A percentile compares a stretch with the other conserved stretches of the same genome.
These are phyloP conservation scores for Polypedilum vanderplanki DNA, from an alignment of 1,140 invertebrate species.

Conservation along the genomic window DNA sequence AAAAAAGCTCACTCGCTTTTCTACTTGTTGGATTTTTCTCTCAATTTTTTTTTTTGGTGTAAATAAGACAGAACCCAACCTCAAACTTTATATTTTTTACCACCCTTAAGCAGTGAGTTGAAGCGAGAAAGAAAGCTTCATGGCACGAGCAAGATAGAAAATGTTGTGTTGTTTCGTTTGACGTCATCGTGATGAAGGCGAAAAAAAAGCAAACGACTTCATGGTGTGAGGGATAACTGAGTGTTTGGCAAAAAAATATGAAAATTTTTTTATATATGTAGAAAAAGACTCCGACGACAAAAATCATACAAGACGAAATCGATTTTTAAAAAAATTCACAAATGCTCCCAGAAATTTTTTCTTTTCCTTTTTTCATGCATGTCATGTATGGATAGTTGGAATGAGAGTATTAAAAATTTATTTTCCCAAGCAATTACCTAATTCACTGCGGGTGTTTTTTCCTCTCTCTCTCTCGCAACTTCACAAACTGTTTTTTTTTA, in stretches of 20 bases:
- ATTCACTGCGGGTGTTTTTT: too few relatives aligned
- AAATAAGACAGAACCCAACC: not conserved
- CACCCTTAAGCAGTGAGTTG: not conserved
- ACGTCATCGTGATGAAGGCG: not conserved
- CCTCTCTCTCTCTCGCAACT: too few relatives aligned
- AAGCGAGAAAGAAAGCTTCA: not conserved
- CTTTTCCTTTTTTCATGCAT: not conserved
- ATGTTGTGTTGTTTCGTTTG: slow-evolving; percentile 5
- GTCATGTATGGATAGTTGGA: not conserved
- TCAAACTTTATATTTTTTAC: not conserved
- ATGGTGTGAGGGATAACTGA: too few relatives aligned
- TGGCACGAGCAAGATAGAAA: not conserved
- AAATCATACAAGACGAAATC: not conserved
- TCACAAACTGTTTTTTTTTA: too few relatives aligned
- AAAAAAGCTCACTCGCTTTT: slow-evolving; percentile 1
- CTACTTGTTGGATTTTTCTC: slow-evolving; percentile 15
- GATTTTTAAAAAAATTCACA: slow-evolving; percentile 7
- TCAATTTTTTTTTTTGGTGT: not conserved
- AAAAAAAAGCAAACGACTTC: not conserved
- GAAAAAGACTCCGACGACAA: not conserved
- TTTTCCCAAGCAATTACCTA: slow-evolving; percentile 6
- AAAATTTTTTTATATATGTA: too few relatives aligned
- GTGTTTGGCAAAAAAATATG: too few relatives aligned
- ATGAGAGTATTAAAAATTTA: not conserved
- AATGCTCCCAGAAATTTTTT: not conserved